Percentiles rank a stretch among this genome's conserved stretches.
These are phyloP conservation scores for Chaetophractus vellerosus DNA, from an alignment of 2,797 vertebrate genomes.

Conservation along the genomic window DNA sequence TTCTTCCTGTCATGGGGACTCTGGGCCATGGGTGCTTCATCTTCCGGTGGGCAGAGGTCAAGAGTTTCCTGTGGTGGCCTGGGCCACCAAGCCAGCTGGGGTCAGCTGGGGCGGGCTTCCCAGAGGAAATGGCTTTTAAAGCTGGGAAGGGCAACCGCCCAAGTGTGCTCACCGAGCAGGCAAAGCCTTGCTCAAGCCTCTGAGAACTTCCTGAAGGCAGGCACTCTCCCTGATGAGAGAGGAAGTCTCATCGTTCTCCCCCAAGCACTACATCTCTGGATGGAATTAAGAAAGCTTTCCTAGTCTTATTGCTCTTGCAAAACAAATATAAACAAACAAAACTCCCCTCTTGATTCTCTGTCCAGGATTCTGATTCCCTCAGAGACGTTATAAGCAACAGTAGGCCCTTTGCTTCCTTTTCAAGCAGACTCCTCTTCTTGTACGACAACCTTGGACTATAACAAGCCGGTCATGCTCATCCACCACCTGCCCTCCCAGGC, in stretches of 20 bases:
- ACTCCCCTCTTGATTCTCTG: neutral
- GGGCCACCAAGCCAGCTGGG: neutral
- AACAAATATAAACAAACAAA: constrained; percentile 60
- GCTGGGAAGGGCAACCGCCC: neutral
- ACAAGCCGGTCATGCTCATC: neutral
- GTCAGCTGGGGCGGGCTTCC: neutral
- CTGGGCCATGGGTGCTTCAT: neutral
- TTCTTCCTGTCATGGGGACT: neutral
- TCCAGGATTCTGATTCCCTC: constrained; percentile 6
- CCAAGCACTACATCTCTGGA: neutral
- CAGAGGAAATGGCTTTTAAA: neutral
- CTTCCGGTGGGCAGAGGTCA: neutral
- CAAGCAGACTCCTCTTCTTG: neutral
- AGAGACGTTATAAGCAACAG: neutral
- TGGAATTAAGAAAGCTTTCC: neutral
- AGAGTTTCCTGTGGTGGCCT: neutral
- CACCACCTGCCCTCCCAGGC: neutral
- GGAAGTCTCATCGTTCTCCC: neutral
- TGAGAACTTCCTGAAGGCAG: neutral
- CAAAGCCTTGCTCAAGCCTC: neutral
- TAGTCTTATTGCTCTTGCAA: neutral
- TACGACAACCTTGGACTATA: neutral
- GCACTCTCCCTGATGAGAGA: neutral
- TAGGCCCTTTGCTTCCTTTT: constrained; percentile 29
- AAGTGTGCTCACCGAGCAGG: neutral